phyloP scores from a whole-genome alignment of 2,797 vertebrate genomes.

The Liasis olivaceus region DNA sequence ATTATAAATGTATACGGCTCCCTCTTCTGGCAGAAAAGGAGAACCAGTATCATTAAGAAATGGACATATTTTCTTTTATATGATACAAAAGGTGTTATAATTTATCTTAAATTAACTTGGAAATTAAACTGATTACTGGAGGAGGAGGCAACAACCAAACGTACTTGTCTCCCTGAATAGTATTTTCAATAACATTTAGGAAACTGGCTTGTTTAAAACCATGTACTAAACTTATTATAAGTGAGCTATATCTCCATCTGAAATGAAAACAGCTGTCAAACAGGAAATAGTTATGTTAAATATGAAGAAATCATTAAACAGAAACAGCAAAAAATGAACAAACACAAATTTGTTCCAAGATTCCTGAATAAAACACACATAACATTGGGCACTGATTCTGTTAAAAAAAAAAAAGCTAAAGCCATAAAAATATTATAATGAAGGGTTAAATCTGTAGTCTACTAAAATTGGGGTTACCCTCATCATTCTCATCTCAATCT shows the following conservation, averaged over 20 bases:
- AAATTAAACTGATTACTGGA: background rate
- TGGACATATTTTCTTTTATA: background rate
- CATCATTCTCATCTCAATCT: background rate
- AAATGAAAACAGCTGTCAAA: background rate
- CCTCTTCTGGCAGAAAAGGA: slow-evolving; percentile 71
- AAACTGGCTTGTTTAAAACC: background rate
- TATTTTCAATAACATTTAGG: background rate
- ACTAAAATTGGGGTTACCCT: background rate
- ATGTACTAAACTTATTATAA: background rate
- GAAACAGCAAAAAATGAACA: background rate
- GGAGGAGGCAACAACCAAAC: background rate
- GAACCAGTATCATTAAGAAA: slow-evolving; percentile 33
- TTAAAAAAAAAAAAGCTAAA: background rate
- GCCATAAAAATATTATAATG: background rate
- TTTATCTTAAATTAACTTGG: slow-evolving; percentile 2
- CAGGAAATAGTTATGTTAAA: background rate
- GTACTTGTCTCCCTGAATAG: background rate
- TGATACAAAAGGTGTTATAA: background rate
- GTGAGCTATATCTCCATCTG: background rate
- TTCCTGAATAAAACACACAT: background rate
- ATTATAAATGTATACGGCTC: slow-evolving; percentile 72
- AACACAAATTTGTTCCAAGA: background rate
- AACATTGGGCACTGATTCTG: background rate
- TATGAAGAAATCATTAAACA: background rate
- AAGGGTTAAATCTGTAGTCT: background rate